Conservation (phyloP, 1,140 invertebrate genomes). For the Leptopilina clavipes region DNA sequence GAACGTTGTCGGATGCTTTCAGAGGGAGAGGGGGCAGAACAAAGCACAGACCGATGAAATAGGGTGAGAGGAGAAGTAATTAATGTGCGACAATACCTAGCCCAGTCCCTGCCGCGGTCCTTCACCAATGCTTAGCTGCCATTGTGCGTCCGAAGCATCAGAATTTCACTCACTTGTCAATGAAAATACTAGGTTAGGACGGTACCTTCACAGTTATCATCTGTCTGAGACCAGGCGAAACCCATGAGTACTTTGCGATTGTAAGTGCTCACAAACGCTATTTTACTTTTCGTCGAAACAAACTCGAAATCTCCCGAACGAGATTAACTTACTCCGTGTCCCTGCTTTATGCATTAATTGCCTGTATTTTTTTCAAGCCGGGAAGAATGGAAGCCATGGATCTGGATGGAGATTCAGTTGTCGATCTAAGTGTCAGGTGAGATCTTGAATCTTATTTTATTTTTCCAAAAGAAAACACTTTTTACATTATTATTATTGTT, state of each 20-base stretch:
- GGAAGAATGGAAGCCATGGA: conserved; percentile 79
- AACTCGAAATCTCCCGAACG: too few relatives aligned
- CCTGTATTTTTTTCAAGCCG: conserved; percentile 54
- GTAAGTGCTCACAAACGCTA: too few relatives aligned
- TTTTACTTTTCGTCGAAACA: too few relatives aligned
- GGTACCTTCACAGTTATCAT: conserved; percentile 51
- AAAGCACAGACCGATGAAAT: conserved; percentile 44
- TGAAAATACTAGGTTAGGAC: conserved; percentile 53
- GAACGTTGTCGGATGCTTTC: conserved; percentile 27
- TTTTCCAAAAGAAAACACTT: too few relatives aligned
- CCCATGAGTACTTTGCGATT: conserved; percentile 17
- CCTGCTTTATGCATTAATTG: too few relatives aligned
- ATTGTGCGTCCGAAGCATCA: conserved; percentile 67
- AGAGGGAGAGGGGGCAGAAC: conserved; percentile 50
- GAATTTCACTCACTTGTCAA: too few relatives aligned
- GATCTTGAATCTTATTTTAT: conserved; percentile 33
- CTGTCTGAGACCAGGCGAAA: not conserved
- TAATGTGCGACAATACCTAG: conserved; percentile 66
- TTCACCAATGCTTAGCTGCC: conserved; percentile 67
- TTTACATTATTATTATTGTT: too few relatives aligned
- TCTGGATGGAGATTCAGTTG: conserved; percentile 80
- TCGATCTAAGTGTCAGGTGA: conserved; percentile 86
- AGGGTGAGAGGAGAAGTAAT: conserved; percentile 66
- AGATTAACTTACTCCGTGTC: too few relatives aligned
- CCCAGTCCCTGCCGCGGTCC: conserved; percentile 45